Evolutionary conservation across 1,140 invertebrate genomes (phyloP), one percentile per base, ranked within the genome.

Genomic region (Trichonephila clavata): DNA sequence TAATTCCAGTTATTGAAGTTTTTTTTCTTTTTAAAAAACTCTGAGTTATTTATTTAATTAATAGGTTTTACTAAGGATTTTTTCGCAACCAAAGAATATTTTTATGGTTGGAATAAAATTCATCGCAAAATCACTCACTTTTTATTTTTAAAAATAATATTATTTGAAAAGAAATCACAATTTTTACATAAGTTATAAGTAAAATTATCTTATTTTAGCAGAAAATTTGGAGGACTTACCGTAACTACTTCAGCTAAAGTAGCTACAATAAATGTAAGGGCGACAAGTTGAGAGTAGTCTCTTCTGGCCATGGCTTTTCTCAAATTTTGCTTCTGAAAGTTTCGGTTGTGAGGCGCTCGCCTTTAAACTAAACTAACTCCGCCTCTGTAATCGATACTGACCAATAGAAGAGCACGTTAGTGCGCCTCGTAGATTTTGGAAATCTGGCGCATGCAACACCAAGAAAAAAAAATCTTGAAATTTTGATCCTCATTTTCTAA

Each of bases 291-390:
- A 18, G 84, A 83, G 57, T 7, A 39, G 6, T 86, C 13, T 86
- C 84, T 86, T 86, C 10, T 18, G 18, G 84, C 84, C 84, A 86
- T 86, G 84, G 84, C 27, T 27, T 7, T 24, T n/a, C 16, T 50
- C n/a, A 84, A 84, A 83, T 57, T 57, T 59, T 32, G 57, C 57
- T 86, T 86, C 27, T 61, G 84, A 63, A 86, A 86, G 59, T 86
- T 86, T 86, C 32, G 57, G 27, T 24, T 8, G 84, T 16, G n/a
- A 57, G 81, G 57, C 60, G 60, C 32, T 63, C 84, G 20, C 43
- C 84, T 86, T 86, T 61, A 32, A 61, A 86, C 57, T 63, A 13
- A 50, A 21, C 13, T 61, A 86, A 86, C 84, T 86, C 84, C 84
- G 84, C 84, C 84, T 57, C 57, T 57, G 5, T 24, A 32, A 86